Evolutionary conservation across 1,140 invertebrate species (phyloP), one percentile per base, ranked within the genome.

Genomic region (Bombus impatiens): DNA sequence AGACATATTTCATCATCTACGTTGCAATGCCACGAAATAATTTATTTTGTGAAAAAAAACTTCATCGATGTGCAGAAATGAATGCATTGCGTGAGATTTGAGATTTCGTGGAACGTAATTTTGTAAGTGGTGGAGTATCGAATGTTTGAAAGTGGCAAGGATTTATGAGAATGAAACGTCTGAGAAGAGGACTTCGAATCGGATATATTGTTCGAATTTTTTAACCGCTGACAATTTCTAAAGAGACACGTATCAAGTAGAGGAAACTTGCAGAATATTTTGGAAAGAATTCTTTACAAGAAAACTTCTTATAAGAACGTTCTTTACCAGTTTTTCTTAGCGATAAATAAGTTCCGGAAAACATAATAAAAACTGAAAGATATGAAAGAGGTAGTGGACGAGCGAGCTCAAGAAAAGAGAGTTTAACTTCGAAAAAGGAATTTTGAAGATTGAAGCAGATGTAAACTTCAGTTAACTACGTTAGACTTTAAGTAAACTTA

Each of bases 61-160:
- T 57, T 28, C 5, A 28, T 53, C 4, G 44, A 75, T 35, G 42
- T 53, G 32, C 40, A 35, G 3, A 57, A 57, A 57, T 53, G 9
- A n/a, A 71, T 2, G 22, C 22, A 13, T 28, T 18, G 37, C 22
- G 10, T 10, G 35, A 40, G 22, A 25, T 44, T 22, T 18, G 2
- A 59, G 13, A 59, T n/a, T 25, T n/a, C 53, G 3, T 35, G 2
- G 53, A 40, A 37, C 3, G 75, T 40, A 77, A 77, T 77, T 59
- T 77, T 77, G 35, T 57, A 77, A 77, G 75, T 59, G 53, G 35
- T 25, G 13, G 74, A 37, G 47, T 28, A 76, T 77, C 57, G 75
- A 37, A 59, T 25, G 35, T 13, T 13, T 22, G 47, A 0, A 40
- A 25, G 13, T 77, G 75, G 75, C 53, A 40, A 40, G 25, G 13